Percentiles rank a stretch among this genome's conserved stretches.
These are phyloP conservation scores for Scelioninae gen. 1 DNA, from an alignment of 2,888 invertebrate genomes.

Conservation along the genomic window DNA sequence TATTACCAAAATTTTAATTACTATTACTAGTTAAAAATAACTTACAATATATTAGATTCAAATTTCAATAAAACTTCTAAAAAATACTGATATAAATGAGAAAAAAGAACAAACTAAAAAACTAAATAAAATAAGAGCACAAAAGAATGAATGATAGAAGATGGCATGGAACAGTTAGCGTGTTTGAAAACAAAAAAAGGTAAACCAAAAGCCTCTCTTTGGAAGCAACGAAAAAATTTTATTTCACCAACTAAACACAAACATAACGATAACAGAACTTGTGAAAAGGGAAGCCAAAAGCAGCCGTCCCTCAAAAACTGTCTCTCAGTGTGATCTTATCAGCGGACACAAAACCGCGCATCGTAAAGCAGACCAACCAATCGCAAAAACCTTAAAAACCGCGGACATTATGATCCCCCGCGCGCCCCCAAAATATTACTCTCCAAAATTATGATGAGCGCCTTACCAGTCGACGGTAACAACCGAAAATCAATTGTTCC, in stretches of 20 bases:
- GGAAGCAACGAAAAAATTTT: slow-evolving; percentile 43
- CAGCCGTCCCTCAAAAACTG: slow-evolving; percentile 5
- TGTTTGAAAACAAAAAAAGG: slow-evolving; percentile 40
- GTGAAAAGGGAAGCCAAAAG: slow-evolving; percentile 23
- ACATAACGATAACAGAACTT: slow-evolving; percentile 31
- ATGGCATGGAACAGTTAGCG: slow-evolving; percentile 21
- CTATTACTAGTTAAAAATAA: too few species aligned
- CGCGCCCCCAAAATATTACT: slow-evolving; percentile 28
- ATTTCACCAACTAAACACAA: slow-evolving; percentile 53
- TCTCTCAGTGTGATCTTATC: slow-evolving; percentile 38
- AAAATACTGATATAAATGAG: neutral
- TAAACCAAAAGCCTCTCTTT: slow-evolving; percentile 39
- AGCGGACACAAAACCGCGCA: slow-evolving; percentile 45
- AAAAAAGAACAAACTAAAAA: too few species aligned
- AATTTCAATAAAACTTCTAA: neutral
- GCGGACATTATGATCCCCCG: slow-evolving; percentile 13
- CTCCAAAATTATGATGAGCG: slow-evolving; percentile 33
- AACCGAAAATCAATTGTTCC: slow-evolving; percentile 48
- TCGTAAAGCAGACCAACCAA: slow-evolving; percentile 49
- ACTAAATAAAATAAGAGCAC: too few species aligned
- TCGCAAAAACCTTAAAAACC: slow-evolving; percentile 45
- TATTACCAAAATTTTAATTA: too few species aligned
- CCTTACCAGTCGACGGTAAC: slow-evolving; percentile 59
- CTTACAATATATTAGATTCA: too few species aligned
- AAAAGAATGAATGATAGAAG: too few species aligned